Conservation (phyloP, 2,113 vertebrate genomes). For the Brienomyrus longianalis region DNA sequence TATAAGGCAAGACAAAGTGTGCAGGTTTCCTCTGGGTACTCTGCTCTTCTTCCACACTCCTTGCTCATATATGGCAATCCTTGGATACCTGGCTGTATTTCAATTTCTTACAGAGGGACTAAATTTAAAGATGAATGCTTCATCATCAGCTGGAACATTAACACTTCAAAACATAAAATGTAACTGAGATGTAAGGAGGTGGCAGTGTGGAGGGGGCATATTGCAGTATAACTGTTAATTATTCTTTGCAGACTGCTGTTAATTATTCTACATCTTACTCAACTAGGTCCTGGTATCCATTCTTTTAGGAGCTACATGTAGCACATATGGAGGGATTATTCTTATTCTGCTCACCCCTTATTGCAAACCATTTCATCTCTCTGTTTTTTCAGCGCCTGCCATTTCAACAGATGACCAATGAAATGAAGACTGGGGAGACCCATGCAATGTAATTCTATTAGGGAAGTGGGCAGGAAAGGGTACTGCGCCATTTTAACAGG, state of each 20-base stretch:
- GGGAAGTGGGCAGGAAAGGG: constrained; percentile 13
- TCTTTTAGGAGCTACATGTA: constrained; percentile 1
- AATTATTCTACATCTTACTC: neutral
- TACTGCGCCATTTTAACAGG: constrained; percentile 13
- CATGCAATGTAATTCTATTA: constrained; percentile 36
- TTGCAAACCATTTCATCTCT: constrained; percentile 22
- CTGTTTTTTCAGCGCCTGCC: constrained; percentile 8
- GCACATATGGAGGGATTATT: neutral
- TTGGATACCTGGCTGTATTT: neutral
- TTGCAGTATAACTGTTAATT: neutral
- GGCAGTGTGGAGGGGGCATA: neutral
- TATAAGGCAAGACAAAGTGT: neutral
- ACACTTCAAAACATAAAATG: neutral
- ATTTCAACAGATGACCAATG: constrained; percentile 38
- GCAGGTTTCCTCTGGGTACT: neutral
- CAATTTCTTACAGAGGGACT: neutral
- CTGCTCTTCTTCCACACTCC: neutral
- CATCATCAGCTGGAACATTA: neutral
- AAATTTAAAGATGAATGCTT: neutral
- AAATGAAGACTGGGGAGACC: constrained; percentile 19
- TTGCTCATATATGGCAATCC: neutral
- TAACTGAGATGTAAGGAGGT: neutral
- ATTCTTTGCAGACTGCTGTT: neutral
- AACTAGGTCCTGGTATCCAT: neutral
- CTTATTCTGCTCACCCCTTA: constrained; percentile 9